phyloP scores from a whole-genome alignment of 2,797 vertebrate genomes.

The Sardinella longiceps region DNA sequence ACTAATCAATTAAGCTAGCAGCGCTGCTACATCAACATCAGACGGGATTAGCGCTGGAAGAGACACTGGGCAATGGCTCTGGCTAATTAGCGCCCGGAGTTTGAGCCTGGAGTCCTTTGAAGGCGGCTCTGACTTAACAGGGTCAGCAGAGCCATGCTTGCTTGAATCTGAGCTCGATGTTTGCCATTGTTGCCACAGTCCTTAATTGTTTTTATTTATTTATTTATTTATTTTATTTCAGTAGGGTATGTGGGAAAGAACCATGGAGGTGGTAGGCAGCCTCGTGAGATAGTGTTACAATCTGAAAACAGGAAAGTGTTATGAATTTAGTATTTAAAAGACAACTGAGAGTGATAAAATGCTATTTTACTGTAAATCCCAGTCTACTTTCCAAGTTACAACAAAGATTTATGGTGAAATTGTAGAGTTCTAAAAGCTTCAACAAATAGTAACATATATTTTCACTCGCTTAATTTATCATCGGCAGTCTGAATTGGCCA shows the following conservation, averaged over 20 bases:
- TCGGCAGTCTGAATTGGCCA: background rate
- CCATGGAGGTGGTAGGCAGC: background rate
- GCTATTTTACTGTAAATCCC: background rate
- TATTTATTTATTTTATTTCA: background rate
- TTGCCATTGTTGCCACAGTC: background rate
- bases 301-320: too few species aligned
- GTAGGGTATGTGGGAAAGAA: background rate
- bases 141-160: background rate
- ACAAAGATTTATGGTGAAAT: background rate
- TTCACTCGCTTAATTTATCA: background rate
- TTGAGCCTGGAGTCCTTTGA: conserved; percentile 59
- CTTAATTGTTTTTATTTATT: background rate
- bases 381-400: background rate
- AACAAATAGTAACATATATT: background rate
- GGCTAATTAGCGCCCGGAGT: conserved; percentile 71
- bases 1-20: conserved; percentile 69
- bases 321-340: background rate
- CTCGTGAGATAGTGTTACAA: background rate
- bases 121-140: conserved; percentile 22
- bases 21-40: conserved; percentile 68
- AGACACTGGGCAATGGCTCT: conserved; percentile 62
- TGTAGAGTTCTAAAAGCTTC: background rate
- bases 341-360: background rate
- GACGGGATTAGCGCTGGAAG: conserved; percentile 66
- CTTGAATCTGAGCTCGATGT: background rate